Conservation (phyloP, 2,888 invertebrate species). For the Aphidoletes aphidimyza region DNA sequence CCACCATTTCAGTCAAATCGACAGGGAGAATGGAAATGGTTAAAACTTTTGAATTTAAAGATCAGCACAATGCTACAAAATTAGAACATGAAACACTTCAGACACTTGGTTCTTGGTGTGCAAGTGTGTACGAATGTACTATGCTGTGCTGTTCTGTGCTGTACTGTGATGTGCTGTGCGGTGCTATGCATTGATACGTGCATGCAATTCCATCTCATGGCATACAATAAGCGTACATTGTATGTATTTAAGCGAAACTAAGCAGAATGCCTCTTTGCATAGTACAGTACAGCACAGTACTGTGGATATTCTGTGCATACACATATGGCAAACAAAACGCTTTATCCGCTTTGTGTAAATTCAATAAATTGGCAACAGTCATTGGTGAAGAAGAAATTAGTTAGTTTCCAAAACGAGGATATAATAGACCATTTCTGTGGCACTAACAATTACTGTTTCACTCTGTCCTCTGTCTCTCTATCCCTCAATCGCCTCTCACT, state of each 20-base stretch:
- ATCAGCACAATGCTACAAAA: constrained; percentile 31
- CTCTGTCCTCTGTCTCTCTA: background rate
- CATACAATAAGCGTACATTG: background rate
- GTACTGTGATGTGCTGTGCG: too few relatives aligned
- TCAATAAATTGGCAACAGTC: constrained; percentile 49
- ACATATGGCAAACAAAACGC: background rate
- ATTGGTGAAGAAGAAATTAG: constrained; percentile 43
- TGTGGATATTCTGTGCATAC: too few relatives aligned
- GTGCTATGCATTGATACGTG: background rate
- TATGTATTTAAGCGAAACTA: too few relatives aligned
- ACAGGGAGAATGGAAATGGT: constrained; percentile 3
- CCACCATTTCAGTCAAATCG: constrained; percentile 1
- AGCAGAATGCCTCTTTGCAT: background rate
- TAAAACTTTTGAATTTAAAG: constrained; percentile 43
- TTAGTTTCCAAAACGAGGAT: constrained; percentile 34
- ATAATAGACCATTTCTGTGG: constrained; percentile 43
- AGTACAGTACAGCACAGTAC: too few relatives aligned
- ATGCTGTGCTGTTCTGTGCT: too few relatives aligned
- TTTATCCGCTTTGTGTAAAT: constrained; percentile 45
- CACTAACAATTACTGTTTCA: constrained; percentile 33
- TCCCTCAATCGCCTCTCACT: background rate
- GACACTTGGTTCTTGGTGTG: background rate
- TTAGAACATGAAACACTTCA: constrained; percentile 2
- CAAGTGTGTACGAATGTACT: too few relatives aligned
- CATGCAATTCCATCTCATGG: too few relatives aligned